Evolutionary conservation across 1,140 invertebrate species (phyloP).

Genomic region (Panagrolaimus sp.): DNA sequence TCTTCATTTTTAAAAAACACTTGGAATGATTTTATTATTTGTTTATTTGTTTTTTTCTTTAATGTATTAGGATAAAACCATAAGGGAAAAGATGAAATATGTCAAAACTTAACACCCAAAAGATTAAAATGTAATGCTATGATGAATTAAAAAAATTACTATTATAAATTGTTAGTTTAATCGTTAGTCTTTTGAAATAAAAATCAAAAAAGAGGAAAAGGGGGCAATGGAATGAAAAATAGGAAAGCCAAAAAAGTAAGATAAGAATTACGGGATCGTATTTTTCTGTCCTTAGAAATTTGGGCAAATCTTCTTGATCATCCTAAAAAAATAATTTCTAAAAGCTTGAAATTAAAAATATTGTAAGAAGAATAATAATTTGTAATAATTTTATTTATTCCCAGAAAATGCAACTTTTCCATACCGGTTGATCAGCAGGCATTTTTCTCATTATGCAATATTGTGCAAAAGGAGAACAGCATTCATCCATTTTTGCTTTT

Average conservation of each 20-base stretch:
- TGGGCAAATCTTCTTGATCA: constrained; percentile 20
- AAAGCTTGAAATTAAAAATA: neutral
- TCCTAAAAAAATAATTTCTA: neutral
- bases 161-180: too few species aligned
- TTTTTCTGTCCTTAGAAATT: constrained; percentile 27
- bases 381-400: neutral
- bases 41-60: too few species aligned
- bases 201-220: neutral
- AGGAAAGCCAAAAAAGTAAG: neutral
- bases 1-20: too few species aligned
- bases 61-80: too few species aligned
- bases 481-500: constrained; percentile 56
- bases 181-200: too few species aligned
- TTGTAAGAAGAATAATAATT: too few species aligned
- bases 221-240: too few species aligned
- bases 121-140: too few species aligned
- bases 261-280: constrained; percentile 35
- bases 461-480: constrained; percentile 56
- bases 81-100: too few species aligned
- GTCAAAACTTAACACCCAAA: too few species aligned
- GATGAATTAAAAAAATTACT: too few species aligned
- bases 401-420: neutral
- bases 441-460: constrained; percentile 45
- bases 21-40: too few species aligned
- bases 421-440: constrained; percentile 31